Base-by-base conservation (phyloP, 1,140 invertebrate genomes). In the Stegodyphus mimosarum region DNA sequence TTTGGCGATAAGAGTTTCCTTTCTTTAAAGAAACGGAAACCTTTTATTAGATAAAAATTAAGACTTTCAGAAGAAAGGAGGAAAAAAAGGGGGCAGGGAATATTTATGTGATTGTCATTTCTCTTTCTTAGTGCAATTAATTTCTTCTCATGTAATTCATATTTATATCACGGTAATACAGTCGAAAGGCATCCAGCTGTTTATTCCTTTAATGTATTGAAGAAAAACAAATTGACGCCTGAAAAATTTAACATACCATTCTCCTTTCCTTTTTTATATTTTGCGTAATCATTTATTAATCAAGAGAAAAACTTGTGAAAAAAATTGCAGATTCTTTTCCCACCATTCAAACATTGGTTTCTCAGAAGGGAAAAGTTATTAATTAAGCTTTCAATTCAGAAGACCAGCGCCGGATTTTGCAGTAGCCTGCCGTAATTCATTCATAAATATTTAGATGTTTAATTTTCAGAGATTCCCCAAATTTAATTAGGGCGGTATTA, bases 381-480 rank as follows among this genome's bases (percentile, higher is more conserved):
- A 83, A 83, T 83, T 67, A 83, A 83, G 80, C 72, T 76, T 75
- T 70, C 69, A 84, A 75, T 84, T 84, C 72, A 73, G 66, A 33
- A 84, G 52, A 50, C 81, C 60, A 17, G 11, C 50, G 51, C n/a
- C 17, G n/a, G 49, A 75, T 75, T 84, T 69, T 71, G 5, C 81
- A 76, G n/a, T 7, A 75, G 15, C 51, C 67, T 60, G 17, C 53
- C 18, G 48, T 75, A 64, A 74, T 74, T 55, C 64, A 63, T 70
- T 84, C 64, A 76, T 76, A 84, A 84, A 75, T 84, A 84, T 84
- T 84, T 76, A 76, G 72, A 76, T 75, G 33, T 75, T 84, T 74
- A 84, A 84, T 84, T 84, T 84, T 75, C 73, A 76, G 66, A 70
- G 81, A 84, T 84, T 84, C 81, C 72, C 81, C 49, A 84, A 84